Evolutionary conservation across 2,113 vertebrate species (phyloP).

Genomic region (Cyprinus carpio): DNA sequence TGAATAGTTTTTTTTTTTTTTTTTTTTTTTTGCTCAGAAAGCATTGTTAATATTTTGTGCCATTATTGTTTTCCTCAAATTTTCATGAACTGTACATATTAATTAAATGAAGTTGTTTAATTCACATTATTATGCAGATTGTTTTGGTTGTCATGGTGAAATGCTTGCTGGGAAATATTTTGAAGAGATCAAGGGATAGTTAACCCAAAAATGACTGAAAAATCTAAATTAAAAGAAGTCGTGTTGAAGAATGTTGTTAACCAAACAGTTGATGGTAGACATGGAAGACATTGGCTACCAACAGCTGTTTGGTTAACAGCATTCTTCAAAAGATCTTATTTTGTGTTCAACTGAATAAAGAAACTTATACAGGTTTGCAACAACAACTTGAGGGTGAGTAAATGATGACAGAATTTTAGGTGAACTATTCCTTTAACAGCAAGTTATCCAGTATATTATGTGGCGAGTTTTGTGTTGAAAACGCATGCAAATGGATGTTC

Average conservation of each 20-base stretch:
- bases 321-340: not conserved
- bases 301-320: not conserved
- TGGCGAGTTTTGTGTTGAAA: not conserved
- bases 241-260: too few relatives aligned
- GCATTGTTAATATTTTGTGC: not conserved
- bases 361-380: too few relatives aligned
- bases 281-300: not conserved
- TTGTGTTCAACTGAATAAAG: not conserved
- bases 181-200: not conserved
- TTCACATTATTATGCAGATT: not conserved
- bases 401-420: not conserved
- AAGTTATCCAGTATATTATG: not conserved
- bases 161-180: too few relatives aligned
- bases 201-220: not conserved
- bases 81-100: not conserved
- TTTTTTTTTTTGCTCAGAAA: not conserved
- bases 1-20: not conserved
- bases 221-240: not conserved
- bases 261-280: not conserved
- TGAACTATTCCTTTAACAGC: not conserved
- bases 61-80: not conserved
- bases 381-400: too few relatives aligned
- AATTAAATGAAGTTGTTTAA: not conserved
- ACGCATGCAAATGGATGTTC: not conserved
- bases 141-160: too few relatives aligned